Percentiles rank a stretch among this genome's conserved stretches.
Conservation (phyloP, 2,888 invertebrate genomes). For the Diaperis boleti region DNA sequence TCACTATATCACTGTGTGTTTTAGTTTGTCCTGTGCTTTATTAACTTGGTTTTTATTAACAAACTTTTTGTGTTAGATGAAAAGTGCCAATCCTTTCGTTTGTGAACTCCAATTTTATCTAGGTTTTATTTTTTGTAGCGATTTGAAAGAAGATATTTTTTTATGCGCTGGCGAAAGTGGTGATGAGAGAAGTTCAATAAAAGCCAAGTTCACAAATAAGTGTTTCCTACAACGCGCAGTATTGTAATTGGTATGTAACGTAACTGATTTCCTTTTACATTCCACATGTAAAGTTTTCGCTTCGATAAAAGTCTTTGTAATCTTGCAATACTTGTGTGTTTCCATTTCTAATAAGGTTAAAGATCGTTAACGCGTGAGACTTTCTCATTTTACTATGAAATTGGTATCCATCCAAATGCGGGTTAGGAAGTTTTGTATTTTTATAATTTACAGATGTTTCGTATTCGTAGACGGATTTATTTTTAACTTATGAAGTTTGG, state of each 20-base stretch:
- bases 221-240: conserved; percentile 30
- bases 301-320: conserved; percentile 12
- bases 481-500: conserved; percentile 5
- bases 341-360: conserved; percentile 1
- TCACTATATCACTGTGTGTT: conserved; percentile 41
- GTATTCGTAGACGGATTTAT: conserved; percentile 6
- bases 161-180: conserved; percentile 54
- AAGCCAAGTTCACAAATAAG: conserved; percentile 47
- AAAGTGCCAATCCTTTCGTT: conserved; percentile 36
- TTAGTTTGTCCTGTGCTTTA: conserved; percentile 30
- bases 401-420: conserved; percentile 13
- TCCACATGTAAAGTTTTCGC: conserved; percentile 19
- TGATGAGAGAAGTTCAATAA: conserved; percentile 44
- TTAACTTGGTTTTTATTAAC: conserved; percentile 51
- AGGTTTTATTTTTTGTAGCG: conserved; percentile 51
- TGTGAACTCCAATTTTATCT: conserved; percentile 31
- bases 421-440: conserved; percentile 17
- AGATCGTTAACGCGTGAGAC: not conserved
- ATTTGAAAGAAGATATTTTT: conserved; percentile 51
- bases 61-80: conserved; percentile 37
- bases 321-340: conserved; percentile 10
- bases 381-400: too few species aligned
- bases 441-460: conserved; percentile 3
- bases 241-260: conserved; percentile 23
- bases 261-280: conserved; percentile 18